phyloP scores from a whole-genome alignment of 2,113 vertebrate genomes.

The Callorhinus ursinus region DNA sequence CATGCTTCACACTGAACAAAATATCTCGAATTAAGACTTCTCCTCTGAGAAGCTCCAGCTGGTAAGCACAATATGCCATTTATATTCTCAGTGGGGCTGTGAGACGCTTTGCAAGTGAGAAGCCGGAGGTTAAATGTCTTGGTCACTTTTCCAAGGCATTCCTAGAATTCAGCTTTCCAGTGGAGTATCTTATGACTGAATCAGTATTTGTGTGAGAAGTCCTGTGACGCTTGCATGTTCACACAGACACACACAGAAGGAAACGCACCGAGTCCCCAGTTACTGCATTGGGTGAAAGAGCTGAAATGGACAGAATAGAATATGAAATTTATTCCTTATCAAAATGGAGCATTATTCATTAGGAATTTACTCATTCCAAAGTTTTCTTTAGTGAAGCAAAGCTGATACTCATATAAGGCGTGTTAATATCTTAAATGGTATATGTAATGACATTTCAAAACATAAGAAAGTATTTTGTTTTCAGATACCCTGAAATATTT shows the following conservation, averaged over 20 bases:
- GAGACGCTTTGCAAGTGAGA: neutral
- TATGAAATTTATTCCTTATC: neutral
- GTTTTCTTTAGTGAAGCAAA: neutral
- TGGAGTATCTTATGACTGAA: rapidly evolving
- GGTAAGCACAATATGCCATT: neutral
- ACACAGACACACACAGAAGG: too few species aligned
- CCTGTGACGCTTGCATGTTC: rapidly evolving
- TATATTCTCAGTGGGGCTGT: neutral
- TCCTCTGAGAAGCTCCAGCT: neutral
- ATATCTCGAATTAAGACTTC: neutral
- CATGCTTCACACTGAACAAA: neutral
- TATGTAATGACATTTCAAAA: neutral
- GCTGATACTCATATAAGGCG: neutral
- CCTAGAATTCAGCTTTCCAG: neutral
- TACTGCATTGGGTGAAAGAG: neutral
- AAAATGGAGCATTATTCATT: neutral
- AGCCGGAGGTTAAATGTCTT: neutral
- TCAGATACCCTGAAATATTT: neutral
- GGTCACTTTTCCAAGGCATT: neutral
- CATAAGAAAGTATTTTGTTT: neutral
- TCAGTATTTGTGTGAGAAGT: neutral
- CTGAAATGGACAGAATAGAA: too few species aligned
- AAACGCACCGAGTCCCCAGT: rapidly evolving
- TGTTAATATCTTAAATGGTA: neutral
- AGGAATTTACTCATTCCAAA: neutral